These are phyloP conservation scores for Pangasius larnaudii DNA, from an alignment of 2,797 vertebrate genomes.

Conservation along the genomic window DNA sequence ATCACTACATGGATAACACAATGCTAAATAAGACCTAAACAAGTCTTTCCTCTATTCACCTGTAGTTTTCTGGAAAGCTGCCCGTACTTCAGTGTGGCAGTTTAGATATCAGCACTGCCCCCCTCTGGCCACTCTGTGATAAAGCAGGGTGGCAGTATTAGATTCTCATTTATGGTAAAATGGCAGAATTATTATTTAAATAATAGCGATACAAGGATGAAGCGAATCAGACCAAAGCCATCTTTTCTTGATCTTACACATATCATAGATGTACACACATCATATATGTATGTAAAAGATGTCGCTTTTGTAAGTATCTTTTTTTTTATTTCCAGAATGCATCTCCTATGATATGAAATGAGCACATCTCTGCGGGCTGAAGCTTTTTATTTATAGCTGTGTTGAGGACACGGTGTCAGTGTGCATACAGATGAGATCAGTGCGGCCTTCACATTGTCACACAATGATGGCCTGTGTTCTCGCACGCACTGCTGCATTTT, in stretches of 20 bases:
- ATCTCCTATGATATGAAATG: not conserved
- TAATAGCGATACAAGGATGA: not conserved
- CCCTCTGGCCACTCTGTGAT: slow-evolving; percentile 17
- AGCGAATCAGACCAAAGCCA: not conserved
- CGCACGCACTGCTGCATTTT: slow-evolving; percentile 39
- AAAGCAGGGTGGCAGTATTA: not conserved
- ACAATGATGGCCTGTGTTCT: slow-evolving; percentile 54
- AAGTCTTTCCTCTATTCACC: not conserved
- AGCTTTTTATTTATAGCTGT: slow-evolving; percentile 49
- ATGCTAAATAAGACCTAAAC: not conserved
- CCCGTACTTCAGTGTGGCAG: not conserved
- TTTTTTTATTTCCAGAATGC: not conserved
- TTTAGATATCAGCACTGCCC: slow-evolving; percentile 20
- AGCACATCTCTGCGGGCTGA: slow-evolving; percentile 5
- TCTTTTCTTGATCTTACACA: not conserved
- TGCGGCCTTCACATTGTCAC: slow-evolving; percentile 35
- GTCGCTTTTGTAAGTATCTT: not conserved
- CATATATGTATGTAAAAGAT: not conserved
- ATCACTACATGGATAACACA: not conserved
- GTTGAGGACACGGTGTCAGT: slow-evolving; percentile 40
- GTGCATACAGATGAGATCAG: slow-evolving; percentile 54
- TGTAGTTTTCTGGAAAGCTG: not conserved
- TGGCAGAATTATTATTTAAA: not conserved
- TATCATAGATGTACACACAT: too few species aligned
- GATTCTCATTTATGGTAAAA: not conserved